Percentiles rank a stretch among this genome's conserved stretches.
Conservation (phyloP, 2,797 vertebrate genomes). For the Diglossa cyanea region DNA sequence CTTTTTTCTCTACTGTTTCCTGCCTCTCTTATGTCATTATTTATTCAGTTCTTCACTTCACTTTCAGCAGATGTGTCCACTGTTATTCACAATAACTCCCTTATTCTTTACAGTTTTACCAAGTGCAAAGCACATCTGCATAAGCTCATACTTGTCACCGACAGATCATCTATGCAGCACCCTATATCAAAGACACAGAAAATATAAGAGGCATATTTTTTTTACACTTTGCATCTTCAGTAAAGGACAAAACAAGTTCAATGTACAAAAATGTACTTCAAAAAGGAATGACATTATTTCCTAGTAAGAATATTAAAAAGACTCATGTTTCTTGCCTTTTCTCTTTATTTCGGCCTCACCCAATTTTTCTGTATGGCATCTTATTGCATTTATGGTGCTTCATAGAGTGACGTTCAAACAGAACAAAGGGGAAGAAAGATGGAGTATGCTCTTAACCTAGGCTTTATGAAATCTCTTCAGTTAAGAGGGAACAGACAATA, state of each 20-base stretch:
- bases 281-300: not conserved
- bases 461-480: not conserved
- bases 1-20: not conserved
- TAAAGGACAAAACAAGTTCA: conserved; percentile 41
- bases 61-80: not conserved
- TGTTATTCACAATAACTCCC: not conserved
- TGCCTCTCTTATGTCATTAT: not conserved
- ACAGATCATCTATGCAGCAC: conserved; percentile 13
- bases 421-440: not conserved
- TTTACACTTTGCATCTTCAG: not conserved
- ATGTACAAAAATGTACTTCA: not conserved
- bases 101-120: not conserved
- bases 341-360: not conserved
- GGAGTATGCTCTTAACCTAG: not conserved
- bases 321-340: not conserved
- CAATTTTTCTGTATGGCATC: not conserved
- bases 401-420: not conserved
- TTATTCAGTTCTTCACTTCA: not conserved
- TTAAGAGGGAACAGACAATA: not conserved
- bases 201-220: conserved; percentile 14
- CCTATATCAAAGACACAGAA: not conserved
- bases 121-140: not conserved
- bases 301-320: not conserved
- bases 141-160: not conserved
- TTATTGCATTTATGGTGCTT: not conserved